Base-by-base conservation (phyloP, 2,888 invertebrate species). In the Tinea trinotella region DNA sequence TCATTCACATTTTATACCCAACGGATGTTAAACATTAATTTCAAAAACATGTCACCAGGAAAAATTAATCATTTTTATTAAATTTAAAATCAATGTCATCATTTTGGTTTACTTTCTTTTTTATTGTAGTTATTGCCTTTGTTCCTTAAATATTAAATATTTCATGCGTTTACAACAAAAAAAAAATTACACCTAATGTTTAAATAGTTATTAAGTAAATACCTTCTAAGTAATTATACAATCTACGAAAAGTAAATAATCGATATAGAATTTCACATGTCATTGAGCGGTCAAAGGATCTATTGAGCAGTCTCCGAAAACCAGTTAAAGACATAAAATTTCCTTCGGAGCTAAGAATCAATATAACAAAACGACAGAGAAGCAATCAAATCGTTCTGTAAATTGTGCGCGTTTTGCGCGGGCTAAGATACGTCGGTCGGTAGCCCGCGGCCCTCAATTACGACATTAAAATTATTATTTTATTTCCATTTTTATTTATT, bases 401-500 rank as follows among this genome's bases (percentile, higher is more conserved):
- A 75, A 80, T 74, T 65, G 71, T 74, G 73, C 68, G 73, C 70
- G 64, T 76, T 72, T 68, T 54, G 56, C 48, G 30, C 54, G 48
- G 53, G 40, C 55, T 49, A 40, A 35, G 46, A 44, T 40, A 19
- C 44, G 68, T 70, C 68, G 70, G 65, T 58, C 55, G 57, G 40
- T 69, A 64, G 78, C 81, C 76, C 68, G 68, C 74, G 79, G 83
- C 78, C 76, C 72, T 63, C 81, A 84, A 85, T 84, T 84, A 83
- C 83, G 81, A 72, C 78, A 83, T 84, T 84, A 81, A 84, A 83
- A 83, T 82, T 84, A 81, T 81, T 80, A 85, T 83, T 85, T 83
- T 84, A 83, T 83, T 84, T 85, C 76, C 75, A 80, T 83, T 84
- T 84, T 84, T 84, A 83, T 83, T 83, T 84, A 85, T 85, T 85